Evolutionary conservation across 2,888 invertebrate species (phyloP).

Genomic region (Vannuccia rotundouncinata): DNA sequence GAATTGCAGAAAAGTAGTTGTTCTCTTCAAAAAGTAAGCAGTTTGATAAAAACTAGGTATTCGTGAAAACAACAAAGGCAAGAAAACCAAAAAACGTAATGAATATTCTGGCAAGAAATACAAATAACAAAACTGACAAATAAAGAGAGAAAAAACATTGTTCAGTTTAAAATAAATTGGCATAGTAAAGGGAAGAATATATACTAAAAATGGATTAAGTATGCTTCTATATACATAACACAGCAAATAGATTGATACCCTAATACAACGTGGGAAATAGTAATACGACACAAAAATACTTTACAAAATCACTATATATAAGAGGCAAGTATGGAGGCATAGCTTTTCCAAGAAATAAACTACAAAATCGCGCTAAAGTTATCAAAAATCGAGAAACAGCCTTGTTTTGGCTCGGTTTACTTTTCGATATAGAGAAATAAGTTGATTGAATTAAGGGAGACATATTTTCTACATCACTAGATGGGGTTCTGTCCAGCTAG

Average conservation of each 20-base stretch:
- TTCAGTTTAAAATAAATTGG: too few relatives aligned
- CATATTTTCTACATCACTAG: neutral
- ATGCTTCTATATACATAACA: neutral
- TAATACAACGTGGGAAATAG: neutral
- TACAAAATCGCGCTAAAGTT: neutral
- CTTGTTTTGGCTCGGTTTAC: neutral
- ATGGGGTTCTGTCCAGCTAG: neutral
- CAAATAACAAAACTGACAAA: neutral
- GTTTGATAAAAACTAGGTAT: neutral
- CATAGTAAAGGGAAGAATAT: too few relatives aligned
- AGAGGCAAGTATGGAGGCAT: neutral
- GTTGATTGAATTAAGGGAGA: neutral
- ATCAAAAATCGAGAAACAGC: neutral
- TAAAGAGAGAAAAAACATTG: neutral
- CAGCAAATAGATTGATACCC: neutral
- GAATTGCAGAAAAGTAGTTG: neutral
- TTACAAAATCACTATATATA: neutral
- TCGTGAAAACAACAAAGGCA: neutral
- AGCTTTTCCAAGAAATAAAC: neutral
- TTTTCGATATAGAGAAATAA: neutral
- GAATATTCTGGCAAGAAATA: constrained; percentile 9
- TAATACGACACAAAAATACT: neutral
- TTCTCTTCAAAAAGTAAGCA: too few relatives aligned
- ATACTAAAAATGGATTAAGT: neutral
- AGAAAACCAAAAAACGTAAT: neutral